A percentile compares a stretch with the other conserved stretches of the same genome.
Conservation (phyloP, 2,888 invertebrate species). For the Hartigia nigra region DNA sequence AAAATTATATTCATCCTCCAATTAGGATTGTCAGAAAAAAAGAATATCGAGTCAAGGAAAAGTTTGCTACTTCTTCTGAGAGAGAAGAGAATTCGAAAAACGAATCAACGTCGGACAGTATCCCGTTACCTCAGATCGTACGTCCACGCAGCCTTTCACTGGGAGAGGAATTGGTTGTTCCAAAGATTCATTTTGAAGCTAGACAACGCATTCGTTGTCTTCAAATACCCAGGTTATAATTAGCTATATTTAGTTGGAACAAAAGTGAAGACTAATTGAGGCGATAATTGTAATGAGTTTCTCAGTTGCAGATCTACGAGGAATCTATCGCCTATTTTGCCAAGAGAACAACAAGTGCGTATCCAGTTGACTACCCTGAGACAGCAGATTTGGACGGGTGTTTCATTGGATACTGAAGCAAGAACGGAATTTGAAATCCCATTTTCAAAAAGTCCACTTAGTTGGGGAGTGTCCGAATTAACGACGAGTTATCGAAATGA, state of each 20-base stretch:
- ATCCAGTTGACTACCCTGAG: conserved; percentile 76
- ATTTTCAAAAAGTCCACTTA: conserved; percentile 68
- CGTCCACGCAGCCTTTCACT: conserved; percentile 54
- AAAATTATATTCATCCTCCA: conserved; percentile 59
- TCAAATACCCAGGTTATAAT: conserved; percentile 43
- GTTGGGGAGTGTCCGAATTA: conserved; percentile 75
- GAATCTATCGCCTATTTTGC: conserved; percentile 48
- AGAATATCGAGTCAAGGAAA: conserved; percentile 24
- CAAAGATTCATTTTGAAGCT: conserved; percentile 34
- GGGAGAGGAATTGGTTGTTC: conserved; percentile 39
- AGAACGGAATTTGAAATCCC: conserved; percentile 27
- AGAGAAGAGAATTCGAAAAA: conserved; percentile 30
- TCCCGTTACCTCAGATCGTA: conserved; percentile 46
- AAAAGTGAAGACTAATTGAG: background rate
- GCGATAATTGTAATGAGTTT: background rate
- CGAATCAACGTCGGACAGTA: conserved; percentile 21
- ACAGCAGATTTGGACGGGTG: conserved; percentile 81
- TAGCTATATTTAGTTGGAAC: background rate
- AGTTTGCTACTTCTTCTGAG: conserved; percentile 19
- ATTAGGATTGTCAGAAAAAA: conserved; percentile 27
- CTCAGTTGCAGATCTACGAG: conserved; percentile 39
- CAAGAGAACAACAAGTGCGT: conserved; percentile 69
- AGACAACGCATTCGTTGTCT: conserved; percentile 41
- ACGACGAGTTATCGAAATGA: conserved; percentile 70
- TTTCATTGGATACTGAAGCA: conserved; percentile 63